Base-by-base conservation (phyloP, 2,888 invertebrate species). In the Pocota personata region DNA sequence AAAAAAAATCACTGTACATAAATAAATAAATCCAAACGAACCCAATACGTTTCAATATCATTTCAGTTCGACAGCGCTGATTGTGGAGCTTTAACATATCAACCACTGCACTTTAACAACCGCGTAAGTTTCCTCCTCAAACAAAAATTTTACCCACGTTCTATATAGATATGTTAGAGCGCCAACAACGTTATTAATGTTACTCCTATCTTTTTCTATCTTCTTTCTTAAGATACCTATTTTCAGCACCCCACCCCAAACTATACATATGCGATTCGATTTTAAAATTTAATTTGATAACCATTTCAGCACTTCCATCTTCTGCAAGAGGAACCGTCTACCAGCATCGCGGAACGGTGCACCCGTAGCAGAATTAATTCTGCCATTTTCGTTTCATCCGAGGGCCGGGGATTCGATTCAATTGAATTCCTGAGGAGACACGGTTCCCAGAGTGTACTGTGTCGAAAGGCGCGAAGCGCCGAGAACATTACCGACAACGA, bases 331-430 rank as follows among this genome's bases (percentile, higher is more conserved):
- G 94, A 94, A 72, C 94, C 94, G 88, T 94, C 94, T 90, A 93
- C 94, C 89, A 94, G 94, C 92, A 95, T 94, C 90, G 94, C 94
- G 90, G 95, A 94, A 91, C 94, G 93, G 67, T 93, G 91, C 91
- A 94, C 94, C 88, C 94, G 97, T 87, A 96, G 96, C 87, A 94
- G 97, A 73, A 96, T 97, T 91, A 97, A 97, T 92, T 97, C 97
- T 82, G 97, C 97, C 88, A 97, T 97, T 90, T 97, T 97, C 92
- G 95, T 97, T 82, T 96, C 96, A 67, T 95, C 95, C 87, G 95
- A 95, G 89, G 95, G 95, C 0, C 94, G 95, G 32, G 95, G 95
- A 27, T 96, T 96, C 90, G 96, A 96, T 90, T 96, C 96, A 84
- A 95, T 96, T 89, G 97, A 97, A 93, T 97, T 96, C 91, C 93